Conservation (phyloP, 2,888 invertebrate genomes). For the Brenthis daphne region DNA sequence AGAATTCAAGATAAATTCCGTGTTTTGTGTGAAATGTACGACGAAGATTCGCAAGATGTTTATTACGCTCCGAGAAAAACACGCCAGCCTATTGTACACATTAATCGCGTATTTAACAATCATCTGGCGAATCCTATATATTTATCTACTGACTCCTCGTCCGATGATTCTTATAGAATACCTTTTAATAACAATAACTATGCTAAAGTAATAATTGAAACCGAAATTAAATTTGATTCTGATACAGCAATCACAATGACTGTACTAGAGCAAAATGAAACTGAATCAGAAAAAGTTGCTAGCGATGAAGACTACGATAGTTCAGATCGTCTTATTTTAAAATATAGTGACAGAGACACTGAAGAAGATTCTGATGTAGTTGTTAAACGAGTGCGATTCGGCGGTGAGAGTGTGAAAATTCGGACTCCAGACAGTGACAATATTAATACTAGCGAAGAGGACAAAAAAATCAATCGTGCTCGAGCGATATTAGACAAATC, state of each 20-base stretch:
- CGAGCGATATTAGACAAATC: constrained; percentile 35
- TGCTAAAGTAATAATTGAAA: constrained; percentile 89
- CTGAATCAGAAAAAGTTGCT: constrained; percentile 67
- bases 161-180: constrained; percentile 82
- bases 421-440: constrained; percentile 93
- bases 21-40: constrained; percentile 68
- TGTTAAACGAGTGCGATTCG: constrained; percentile 89
- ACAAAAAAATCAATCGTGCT: constrained; percentile 54
- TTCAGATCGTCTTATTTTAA: constrained; percentile 78
- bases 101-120: constrained; percentile 65
- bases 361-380: constrained; percentile 82
- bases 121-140: constrained; percentile 57
- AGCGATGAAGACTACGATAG: constrained; percentile 75
- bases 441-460: constrained; percentile 82
- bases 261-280: constrained; percentile 87
- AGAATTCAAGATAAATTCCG: constrained; percentile 79
- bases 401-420: constrained; percentile 93
- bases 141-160: constrained; percentile 76
- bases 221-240: constrained; percentile 90
- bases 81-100: constrained; percentile 59
- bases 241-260: constrained; percentile 93
- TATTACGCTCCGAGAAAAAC: constrained; percentile 70
- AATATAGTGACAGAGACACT: constrained; percentile 84
- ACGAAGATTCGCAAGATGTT: constrained; percentile 75
- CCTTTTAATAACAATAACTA: constrained; percentile 71